Base-by-base conservation (phyloP, 2,113 vertebrate genomes). In the Nothoprocta perdicaria region DNA sequence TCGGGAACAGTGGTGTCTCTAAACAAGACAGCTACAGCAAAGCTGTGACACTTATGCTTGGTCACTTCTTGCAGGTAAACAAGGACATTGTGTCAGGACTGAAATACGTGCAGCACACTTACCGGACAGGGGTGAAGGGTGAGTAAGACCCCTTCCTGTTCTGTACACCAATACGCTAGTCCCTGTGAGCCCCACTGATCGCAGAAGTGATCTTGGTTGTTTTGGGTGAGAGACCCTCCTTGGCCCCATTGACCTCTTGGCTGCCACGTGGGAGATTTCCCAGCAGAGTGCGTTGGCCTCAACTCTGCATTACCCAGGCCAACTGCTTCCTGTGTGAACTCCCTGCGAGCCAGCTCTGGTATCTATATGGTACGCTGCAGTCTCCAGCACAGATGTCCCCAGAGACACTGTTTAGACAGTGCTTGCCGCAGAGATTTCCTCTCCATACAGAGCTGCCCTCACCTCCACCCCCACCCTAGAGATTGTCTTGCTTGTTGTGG, bases 31-130 rank as follows among this genome's bases (percentile, higher is more conserved):
- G 27, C 1, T 43, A 66, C 67, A 38, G 3, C 15, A 52, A 84
- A 73, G 6, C 23, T 23, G 26, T 90, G 55, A 84, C 13, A 27
- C 38, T 87, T 57, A 5, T 2, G 76, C 90, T 50, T 74, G 61
- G 40, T 80, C 60, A 8, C 46, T 85, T 83, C 33, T 89, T 94
- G 33, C 94, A 98, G 98, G 98, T 98, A 68, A 98, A 97, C 91
- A 98, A 43, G 67, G 98, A 98, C 50, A 98, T 98, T 79, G 98
- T 98, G 66, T 98, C 98, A 0, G 98, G 98, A 43, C 89, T 98
- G 94, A 98, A 98, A 78, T 98, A 98, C 0, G 97, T 98, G 84
- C 98, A 98, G 88, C 97, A 98, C 40, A 98, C 98, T 38, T 98
- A 97, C 77, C 89, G 98, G 68, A 97, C 97, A 38, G 97, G 98